Conservation (phyloP, 2,113 vertebrate genomes). For the Strix aluco region DNA sequence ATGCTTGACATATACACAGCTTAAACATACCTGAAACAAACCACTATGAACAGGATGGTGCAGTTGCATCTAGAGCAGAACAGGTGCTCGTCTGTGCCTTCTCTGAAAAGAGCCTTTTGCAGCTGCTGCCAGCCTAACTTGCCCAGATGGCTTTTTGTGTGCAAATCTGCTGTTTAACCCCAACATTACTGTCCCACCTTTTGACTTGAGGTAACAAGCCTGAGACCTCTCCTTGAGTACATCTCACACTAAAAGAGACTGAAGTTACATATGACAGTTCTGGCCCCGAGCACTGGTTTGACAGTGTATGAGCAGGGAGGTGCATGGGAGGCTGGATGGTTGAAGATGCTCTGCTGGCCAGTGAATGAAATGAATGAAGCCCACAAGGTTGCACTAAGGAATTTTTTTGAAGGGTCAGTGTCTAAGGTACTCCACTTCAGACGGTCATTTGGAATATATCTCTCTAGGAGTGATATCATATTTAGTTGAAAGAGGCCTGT, state of each 20-base stretch:
- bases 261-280: not conserved
- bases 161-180: not conserved
- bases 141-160: not conserved
- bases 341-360: not conserved
- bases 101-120: not conserved
- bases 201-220: not conserved
- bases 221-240: not conserved
- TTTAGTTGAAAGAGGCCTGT: not conserved
- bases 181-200: not conserved
- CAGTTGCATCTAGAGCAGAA: not conserved
- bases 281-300: not conserved
- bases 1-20: not conserved
- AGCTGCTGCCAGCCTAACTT: not conserved
- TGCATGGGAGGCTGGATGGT: accelerated
- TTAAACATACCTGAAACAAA: not conserved
- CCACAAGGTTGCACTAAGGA: not conserved
- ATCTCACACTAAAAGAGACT: not conserved
- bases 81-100: not conserved
- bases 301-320: not conserved
- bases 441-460: not conserved
- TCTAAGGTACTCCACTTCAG: not conserved
- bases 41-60: not conserved
- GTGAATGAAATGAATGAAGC: not conserved
- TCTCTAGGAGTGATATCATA: not conserved
- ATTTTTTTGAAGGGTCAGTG: not conserved